phyloP scores from a whole-genome alignment of 2,888 invertebrate species.

The Corythucha ciliata region DNA sequence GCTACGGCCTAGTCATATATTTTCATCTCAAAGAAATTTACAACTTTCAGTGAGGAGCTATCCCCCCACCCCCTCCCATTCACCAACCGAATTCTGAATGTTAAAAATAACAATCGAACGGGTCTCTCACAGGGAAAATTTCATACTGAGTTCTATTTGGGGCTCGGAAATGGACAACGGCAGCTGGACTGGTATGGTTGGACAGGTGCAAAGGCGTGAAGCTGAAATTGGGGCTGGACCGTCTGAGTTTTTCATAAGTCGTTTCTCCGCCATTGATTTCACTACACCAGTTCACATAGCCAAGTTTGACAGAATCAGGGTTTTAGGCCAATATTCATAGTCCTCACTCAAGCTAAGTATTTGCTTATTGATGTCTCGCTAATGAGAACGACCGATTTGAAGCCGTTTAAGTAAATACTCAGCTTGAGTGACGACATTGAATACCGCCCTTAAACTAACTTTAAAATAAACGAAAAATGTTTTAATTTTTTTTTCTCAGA shows the following conservation, averaged over 20 bases:
- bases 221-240: constrained; percentile 32
- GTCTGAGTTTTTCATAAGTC: constrained; percentile 27
- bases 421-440: too few species aligned
- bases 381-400: too few species aligned
- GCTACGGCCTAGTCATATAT: constrained; percentile 30
- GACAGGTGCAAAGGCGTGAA: constrained; percentile 29
- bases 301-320: too few species aligned
- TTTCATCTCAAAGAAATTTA: constrained; percentile 30
- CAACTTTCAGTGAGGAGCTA: constrained; percentile 31
- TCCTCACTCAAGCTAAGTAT: too few species aligned
- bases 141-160: constrained; percentile 30
- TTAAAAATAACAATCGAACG: too few species aligned
- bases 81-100: too few species aligned
- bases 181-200: constrained; percentile 31
- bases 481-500: constrained; percentile 20
- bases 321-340: too few species aligned
- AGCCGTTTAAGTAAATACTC: too few species aligned
- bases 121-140: constrained; percentile 23
- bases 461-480: too few species aligned
- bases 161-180: constrained; percentile 28
- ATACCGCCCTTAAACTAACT: too few species aligned
- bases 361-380: too few species aligned
- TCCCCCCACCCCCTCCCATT: background rate
- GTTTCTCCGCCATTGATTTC: constrained; percentile 29
- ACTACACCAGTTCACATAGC: constrained; percentile 19